Evolutionary conservation across 2,888 invertebrate genomes (phyloP).

Genomic region (Dryomyza anilis): DNA sequence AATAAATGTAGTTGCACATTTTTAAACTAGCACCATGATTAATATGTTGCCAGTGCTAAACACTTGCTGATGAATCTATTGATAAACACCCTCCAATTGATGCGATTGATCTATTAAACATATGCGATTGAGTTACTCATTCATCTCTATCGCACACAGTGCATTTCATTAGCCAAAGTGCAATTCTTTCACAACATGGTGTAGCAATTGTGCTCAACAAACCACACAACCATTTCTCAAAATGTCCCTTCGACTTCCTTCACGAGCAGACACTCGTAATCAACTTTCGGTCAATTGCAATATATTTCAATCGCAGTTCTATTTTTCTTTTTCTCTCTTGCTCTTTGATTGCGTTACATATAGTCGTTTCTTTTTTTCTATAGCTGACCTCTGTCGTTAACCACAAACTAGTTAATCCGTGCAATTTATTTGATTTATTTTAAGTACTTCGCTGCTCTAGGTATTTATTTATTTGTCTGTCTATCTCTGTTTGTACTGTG

Average conservation of each 20-base stretch:
- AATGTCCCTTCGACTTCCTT: not conserved
- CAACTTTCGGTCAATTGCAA: not conserved
- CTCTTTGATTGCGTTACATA: not conserved
- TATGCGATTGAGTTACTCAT: no score
- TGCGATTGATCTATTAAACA: no score
- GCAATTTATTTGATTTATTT: conserved; percentile 4
- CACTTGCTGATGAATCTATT: no score
- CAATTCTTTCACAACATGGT: no score
- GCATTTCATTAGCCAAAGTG: no score
- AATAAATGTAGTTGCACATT: no score
- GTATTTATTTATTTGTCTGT: not conserved
- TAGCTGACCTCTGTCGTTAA: not conserved
- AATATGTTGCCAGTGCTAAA: no score
- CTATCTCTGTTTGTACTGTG: not conserved
- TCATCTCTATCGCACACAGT: no score
- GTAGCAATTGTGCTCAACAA: no score
- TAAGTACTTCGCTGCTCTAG: not conserved
- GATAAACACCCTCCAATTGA: no score
- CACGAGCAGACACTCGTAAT: not conserved
- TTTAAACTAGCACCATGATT: no score
- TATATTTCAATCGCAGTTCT: not conserved
- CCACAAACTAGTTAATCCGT: not conserved
- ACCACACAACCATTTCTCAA: no score
- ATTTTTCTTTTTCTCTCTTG: not conserved
- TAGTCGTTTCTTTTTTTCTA: not conserved